Evolutionary conservation across 2,888 invertebrate species (phyloP).

Genomic region (Eudasyphora cyanicolor): DNA sequence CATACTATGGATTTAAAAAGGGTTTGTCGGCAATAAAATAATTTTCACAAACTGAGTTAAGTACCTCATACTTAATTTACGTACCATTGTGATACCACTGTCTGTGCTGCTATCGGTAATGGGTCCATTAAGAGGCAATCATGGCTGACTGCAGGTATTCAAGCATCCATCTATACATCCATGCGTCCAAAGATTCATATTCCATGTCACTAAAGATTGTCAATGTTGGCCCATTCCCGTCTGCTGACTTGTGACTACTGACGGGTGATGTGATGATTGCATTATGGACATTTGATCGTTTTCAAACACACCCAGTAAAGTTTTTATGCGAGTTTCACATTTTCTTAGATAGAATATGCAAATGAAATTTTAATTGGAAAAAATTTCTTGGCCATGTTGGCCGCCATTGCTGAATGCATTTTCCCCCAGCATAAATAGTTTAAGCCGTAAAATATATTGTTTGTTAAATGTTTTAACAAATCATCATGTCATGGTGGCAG

Average conservation of each 20-base stretch:
- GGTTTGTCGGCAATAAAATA: too few species aligned
- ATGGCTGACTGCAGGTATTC: background rate
- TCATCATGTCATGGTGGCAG: background rate
- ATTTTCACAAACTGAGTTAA: too few species aligned
- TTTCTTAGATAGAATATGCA: slow-evolving; percentile 57
- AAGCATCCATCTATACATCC: background rate
- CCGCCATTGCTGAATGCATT: slow-evolving; percentile 39
- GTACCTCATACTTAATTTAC: too few species aligned
- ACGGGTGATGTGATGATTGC: slow-evolving; percentile 25
- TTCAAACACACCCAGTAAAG: slow-evolving; percentile 43
- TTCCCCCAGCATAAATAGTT: slow-evolving; percentile 22
- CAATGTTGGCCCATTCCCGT: slow-evolving; percentile 22
- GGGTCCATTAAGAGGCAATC: slow-evolving; percentile 1
- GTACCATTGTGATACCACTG: background rate
- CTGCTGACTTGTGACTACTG: slow-evolving; percentile 18
- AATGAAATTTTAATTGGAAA: slow-evolving; percentile 62
- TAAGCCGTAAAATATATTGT: background rate
- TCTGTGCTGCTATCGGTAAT: background rate
- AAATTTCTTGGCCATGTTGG: slow-evolving; percentile 10
- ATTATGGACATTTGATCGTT: slow-evolving; percentile 6
- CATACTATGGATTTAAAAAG: too few species aligned
- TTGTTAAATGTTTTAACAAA: slow-evolving; percentile 20
- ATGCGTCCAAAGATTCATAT: too few species aligned
- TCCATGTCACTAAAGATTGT: background rate
- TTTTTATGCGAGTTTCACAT: slow-evolving; percentile 35